A percentile compares a stretch with the other conserved stretches of the same genome.
Conservation (phyloP, 2,888 invertebrate species). For the Pollenia griseotomentosa region DNA sequence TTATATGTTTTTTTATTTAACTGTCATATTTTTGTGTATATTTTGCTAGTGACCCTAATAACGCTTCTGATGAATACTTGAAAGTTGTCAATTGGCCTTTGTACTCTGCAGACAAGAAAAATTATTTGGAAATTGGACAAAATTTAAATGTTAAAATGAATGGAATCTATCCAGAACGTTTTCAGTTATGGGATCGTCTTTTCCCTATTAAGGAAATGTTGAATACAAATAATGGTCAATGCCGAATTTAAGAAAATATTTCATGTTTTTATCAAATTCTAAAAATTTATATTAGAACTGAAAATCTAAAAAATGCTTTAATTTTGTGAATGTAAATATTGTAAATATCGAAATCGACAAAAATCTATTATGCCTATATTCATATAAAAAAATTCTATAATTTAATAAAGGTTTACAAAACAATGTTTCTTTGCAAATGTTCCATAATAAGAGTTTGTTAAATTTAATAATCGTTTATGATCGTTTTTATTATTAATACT, state of each 20-base stretch:
- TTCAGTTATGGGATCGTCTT: slow-evolving; percentile 77
- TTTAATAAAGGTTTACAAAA: too few relatives aligned
- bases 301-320: too few relatives aligned
- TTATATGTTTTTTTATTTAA: not conserved
- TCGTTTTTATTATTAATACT: too few relatives aligned
- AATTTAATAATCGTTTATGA: too few relatives aligned
- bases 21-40: not conserved
- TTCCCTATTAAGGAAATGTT: slow-evolving; percentile 74
- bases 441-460: too few relatives aligned
- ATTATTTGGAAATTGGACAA: slow-evolving; percentile 80
- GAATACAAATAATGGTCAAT: slow-evolving; percentile 29
- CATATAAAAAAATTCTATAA: too few relatives aligned
- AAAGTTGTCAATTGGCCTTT: slow-evolving; percentile 78
- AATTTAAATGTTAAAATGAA: slow-evolving; percentile 77
- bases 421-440: too few relatives aligned
- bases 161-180: slow-evolving; percentile 77
- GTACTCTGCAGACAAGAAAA: slow-evolving; percentile 75
- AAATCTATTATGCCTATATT: too few relatives aligned
- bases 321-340: too few relatives aligned
- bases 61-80: slow-evolving; percentile 78
- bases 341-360: too few relatives aligned
- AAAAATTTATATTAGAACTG: not conserved
- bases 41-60: slow-evolving; percentile 80
- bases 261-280: not conserved
- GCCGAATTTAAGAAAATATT: slow-evolving; percentile 31